Percentiles rank a stretch among this genome's conserved stretches.
phyloP scores from a whole-genome alignment of 1,140 invertebrate species.

The Batillaria attramentaria region DNA sequence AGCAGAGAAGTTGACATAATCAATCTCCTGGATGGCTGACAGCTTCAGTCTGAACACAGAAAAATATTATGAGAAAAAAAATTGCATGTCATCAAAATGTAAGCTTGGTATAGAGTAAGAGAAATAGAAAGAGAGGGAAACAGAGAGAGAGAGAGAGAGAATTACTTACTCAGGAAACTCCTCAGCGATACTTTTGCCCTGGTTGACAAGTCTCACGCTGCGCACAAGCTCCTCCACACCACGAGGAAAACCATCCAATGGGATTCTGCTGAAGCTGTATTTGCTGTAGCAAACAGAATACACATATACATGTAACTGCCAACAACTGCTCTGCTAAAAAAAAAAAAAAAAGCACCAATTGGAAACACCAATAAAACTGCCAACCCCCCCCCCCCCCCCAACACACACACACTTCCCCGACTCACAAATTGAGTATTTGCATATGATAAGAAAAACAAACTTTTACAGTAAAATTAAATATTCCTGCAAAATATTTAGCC shows the following conservation, averaged over 20 bases:
- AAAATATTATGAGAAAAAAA: slow-evolving; percentile 11
- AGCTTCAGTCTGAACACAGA: slow-evolving; percentile 18
- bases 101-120: not conserved
- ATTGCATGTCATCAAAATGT: not conserved
- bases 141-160: not conserved
- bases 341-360: not conserved
- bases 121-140: slow-evolving; percentile 7
- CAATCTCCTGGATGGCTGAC: not conserved
- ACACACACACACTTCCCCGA: too few relatives aligned
- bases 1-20: slow-evolving; percentile 23
- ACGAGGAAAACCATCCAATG: slow-evolving; percentile 50
- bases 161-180: slow-evolving; percentile 53
- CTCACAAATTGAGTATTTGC: too few relatives aligned
- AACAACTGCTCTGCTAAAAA: not conserved
- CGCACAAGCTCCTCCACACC: slow-evolving; percentile 60
- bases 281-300: slow-evolving; percentile 15
- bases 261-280: slow-evolving; percentile 32
- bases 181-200: slow-evolving; percentile 64
- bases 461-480: too few relatives aligned
- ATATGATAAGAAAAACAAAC: too few relatives aligned
- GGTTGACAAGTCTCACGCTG: slow-evolving; percentile 58
- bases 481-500: too few relatives aligned
- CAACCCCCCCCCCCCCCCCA: too few relatives aligned
- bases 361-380: too few relatives aligned
- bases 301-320: not conserved